Evolutionary conservation across 2,888 invertebrate species (phyloP).

Genomic region (Eupithecia subfuscata): DNA sequence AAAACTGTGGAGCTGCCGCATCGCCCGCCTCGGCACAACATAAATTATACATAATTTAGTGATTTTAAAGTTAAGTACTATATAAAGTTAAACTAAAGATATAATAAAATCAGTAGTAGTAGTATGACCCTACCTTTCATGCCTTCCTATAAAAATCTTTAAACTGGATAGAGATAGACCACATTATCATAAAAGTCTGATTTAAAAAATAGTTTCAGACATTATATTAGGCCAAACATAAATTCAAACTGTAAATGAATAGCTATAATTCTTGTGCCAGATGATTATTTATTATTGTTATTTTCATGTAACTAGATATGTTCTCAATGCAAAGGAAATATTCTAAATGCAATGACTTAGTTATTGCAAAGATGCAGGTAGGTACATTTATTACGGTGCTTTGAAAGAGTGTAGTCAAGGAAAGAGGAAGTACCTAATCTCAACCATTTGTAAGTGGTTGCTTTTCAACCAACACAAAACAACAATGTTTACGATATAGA

Average conservation of each 20-base stretch:
- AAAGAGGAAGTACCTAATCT: background rate
- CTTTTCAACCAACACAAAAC: slow-evolving; percentile 30
- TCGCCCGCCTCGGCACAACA: too few species aligned
- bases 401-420: background rate
- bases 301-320: background rate
- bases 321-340: too few species aligned
- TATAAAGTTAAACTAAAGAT: too few species aligned
- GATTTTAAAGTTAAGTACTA: too few species aligned
- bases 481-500: slow-evolving; percentile 23
- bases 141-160: too few species aligned
- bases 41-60: too few species aligned
- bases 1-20: too few species aligned
- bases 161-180: too few species aligned
- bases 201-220: background rate
- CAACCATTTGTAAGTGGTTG: slow-evolving; percentile 14
- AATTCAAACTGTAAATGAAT: background rate
- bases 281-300: background rate
- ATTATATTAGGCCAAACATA: background rate
- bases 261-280: background rate
- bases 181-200: too few species aligned
- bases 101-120: too few species aligned
- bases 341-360: background rate
- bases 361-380: background rate
- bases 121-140: too few species aligned
- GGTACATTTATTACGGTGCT: slow-evolving; percentile 18